These are phyloP conservation scores for Phasianus colchicus DNA, from an alignment of 2,113 vertebrate genomes.

Conservation along the genomic window DNA sequence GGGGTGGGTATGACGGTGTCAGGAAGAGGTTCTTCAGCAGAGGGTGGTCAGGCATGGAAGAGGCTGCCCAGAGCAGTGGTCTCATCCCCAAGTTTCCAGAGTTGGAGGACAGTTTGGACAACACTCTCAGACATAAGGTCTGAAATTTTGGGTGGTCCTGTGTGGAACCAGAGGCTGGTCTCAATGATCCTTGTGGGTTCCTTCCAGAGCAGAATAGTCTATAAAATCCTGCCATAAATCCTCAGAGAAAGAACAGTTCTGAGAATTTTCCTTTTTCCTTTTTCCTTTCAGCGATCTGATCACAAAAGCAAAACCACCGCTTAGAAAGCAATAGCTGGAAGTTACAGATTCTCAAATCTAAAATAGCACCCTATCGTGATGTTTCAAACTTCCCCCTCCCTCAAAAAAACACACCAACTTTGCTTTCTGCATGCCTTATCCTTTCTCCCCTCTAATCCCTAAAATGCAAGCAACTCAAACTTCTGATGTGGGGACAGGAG, in stretches of 20 bases:
- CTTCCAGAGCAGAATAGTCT: not conserved
- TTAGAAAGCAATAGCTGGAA: not conserved
- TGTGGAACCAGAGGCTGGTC: too few species aligned
- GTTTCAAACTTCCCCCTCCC: not conserved
- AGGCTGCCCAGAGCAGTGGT: not conserved
- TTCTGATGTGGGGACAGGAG: not conserved
- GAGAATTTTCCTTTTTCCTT: not conserved
- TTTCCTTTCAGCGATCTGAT: not conserved
- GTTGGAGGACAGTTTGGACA: not conserved
- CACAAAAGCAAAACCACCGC: not conserved
- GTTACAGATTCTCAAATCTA: not conserved
- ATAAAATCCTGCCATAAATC: not conserved
- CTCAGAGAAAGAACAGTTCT: not conserved
- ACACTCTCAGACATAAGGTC: not conserved
- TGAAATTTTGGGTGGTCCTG: not conserved
- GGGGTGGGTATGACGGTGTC: not conserved
- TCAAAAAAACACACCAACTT: not conserved
- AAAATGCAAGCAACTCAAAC: fast-evolving
- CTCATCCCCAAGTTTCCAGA: not conserved
- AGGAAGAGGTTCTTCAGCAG: not conserved
- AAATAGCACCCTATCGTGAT: not conserved
- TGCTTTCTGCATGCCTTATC: not conserved
- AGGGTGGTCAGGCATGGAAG: not conserved
- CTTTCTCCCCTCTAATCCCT: fast-evolving
- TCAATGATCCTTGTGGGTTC: not conserved